These are phyloP conservation scores for Dipodomys spectabilis DNA, from an alignment of 2,113 vertebrate genomes.

Conservation along the genomic window DNA sequence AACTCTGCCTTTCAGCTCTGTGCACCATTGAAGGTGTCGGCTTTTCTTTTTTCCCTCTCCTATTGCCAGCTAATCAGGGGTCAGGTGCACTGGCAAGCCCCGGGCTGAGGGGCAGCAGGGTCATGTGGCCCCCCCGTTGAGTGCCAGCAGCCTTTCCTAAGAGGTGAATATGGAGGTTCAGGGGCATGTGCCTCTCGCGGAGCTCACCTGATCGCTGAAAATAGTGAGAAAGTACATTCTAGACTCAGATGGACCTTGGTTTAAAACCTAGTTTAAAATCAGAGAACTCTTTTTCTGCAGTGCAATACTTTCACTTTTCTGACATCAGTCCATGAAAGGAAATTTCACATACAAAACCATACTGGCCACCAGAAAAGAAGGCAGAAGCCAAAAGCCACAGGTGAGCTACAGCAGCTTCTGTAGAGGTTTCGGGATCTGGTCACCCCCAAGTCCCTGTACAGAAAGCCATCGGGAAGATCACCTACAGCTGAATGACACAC, in stretches of 20 bases:
- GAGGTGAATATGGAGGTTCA: background rate
- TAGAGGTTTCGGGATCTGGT: background rate
- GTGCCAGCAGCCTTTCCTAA: background rate
- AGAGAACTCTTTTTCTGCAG: background rate
- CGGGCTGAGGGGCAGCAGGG: background rate
- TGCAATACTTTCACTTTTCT: background rate
- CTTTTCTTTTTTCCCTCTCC: background rate
- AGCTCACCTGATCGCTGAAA: background rate
- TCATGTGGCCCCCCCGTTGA: background rate
- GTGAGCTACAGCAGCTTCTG: background rate
- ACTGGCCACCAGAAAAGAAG: background rate
- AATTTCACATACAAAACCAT: background rate
- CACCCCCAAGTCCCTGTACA: background rate
- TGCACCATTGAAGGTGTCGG: background rate
- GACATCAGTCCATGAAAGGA: background rate
- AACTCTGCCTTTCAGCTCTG: background rate
- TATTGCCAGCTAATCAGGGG: background rate
- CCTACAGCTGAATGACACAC: background rate
- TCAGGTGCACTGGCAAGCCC: background rate
- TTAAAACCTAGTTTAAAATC: background rate
- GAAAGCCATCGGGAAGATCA: background rate
- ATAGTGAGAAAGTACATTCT: background rate
- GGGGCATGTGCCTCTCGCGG: no score
- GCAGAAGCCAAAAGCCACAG: background rate
- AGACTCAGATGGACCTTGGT: background rate